Percentiles rank a stretch among this genome's conserved stretches.
Evolutionary conservation across 1,140 invertebrate genomes (phyloP).

Genomic region (Drosophila punjabiensis): DNA sequence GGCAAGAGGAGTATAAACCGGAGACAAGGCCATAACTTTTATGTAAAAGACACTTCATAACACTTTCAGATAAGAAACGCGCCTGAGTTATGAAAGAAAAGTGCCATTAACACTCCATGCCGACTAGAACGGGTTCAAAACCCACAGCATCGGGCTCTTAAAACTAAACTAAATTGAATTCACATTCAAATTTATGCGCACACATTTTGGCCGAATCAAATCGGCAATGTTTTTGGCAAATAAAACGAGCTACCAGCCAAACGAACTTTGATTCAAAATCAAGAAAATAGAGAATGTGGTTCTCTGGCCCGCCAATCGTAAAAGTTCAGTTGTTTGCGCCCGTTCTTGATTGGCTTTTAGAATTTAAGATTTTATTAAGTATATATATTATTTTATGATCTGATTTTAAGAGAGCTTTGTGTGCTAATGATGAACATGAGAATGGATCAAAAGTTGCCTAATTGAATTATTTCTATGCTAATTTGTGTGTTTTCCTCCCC

Average conservation of each 20-base stretch:
- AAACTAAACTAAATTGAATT: slow-evolving; percentile 40
- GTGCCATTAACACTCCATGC: slow-evolving; percentile 64
- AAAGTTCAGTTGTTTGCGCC: slow-evolving; percentile 52
- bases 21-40: slow-evolving; percentile 53
- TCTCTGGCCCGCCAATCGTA: slow-evolving; percentile 15
- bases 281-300: slow-evolving; percentile 46
- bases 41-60: slow-evolving; percentile 68
- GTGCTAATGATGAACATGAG: slow-evolving; percentile 50
- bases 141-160: slow-evolving; percentile 4
- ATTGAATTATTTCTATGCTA: slow-evolving; percentile 81
- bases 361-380: slow-evolving; percentile 15
- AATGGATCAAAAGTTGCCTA: slow-evolving; percentile 66
- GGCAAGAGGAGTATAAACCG: slow-evolving; percentile 9
- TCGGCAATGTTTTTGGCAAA: slow-evolving; percentile 48
- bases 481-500: slow-evolving; percentile 51
- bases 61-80: slow-evolving; percentile 50
- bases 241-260: slow-evolving; percentile 64
- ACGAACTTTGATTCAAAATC: slow-evolving; percentile 48
- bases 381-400: slow-evolving; percentile 35
- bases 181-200: slow-evolving; percentile 66
- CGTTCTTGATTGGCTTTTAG: slow-evolving; percentile 49
- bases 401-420: slow-evolving; percentile 62
- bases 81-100: slow-evolving; percentile 61
- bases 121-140: not conserved
- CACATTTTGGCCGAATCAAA: slow-evolving; percentile 43